Evolutionary conservation across 1,140 invertebrate genomes (phyloP).

Genomic region (Drosophila malerkotliana): DNA sequence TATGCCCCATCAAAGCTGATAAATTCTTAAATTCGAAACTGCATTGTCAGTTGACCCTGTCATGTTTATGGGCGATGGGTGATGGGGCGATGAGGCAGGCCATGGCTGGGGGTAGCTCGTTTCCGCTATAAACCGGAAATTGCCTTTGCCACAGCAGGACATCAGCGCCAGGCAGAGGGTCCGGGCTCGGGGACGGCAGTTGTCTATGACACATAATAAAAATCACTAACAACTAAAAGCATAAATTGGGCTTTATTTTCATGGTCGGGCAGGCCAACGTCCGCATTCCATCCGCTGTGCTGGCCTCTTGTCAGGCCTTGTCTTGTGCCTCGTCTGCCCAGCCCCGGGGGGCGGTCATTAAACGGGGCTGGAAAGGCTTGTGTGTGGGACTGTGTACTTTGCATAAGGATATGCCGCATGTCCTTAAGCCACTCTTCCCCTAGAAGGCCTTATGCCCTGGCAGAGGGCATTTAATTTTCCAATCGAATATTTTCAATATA

Average conservation of each 20-base stretch:
- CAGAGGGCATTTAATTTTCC: background rate
- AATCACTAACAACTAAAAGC: conserved; percentile 82
- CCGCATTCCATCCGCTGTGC: conserved; percentile 14
- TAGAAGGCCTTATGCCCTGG: background rate
- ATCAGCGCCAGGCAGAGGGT: conserved; percentile 18
- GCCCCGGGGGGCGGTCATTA: conserved; percentile 41
- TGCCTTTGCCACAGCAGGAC: conserved; percentile 55
- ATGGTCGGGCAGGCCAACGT: conserved; percentile 61
- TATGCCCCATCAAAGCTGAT: conserved; percentile 24
- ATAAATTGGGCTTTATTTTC: conserved; percentile 81
- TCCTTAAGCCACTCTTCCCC: conserved; percentile 7
- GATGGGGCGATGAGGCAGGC: background rate
- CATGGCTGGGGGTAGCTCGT: conserved; percentile 42
- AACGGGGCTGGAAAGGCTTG: conserved; percentile 68
- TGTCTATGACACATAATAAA: conserved; percentile 81
- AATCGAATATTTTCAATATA: background rate
- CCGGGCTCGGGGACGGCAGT: conserved; percentile 23
- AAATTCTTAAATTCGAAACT: conserved; percentile 60
- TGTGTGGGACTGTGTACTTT: conserved; percentile 61
- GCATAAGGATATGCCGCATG: conserved; percentile 70
- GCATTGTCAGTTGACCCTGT: conserved; percentile 51
- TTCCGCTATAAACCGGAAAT: conserved; percentile 80
- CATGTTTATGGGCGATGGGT: conserved; percentile 45
- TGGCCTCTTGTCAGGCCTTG: background rate
- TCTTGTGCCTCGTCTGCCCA: conserved; percentile 12